phyloP scores from a whole-genome alignment of 2,797 vertebrate genomes.

The Hydrocynus forskahlii region DNA sequence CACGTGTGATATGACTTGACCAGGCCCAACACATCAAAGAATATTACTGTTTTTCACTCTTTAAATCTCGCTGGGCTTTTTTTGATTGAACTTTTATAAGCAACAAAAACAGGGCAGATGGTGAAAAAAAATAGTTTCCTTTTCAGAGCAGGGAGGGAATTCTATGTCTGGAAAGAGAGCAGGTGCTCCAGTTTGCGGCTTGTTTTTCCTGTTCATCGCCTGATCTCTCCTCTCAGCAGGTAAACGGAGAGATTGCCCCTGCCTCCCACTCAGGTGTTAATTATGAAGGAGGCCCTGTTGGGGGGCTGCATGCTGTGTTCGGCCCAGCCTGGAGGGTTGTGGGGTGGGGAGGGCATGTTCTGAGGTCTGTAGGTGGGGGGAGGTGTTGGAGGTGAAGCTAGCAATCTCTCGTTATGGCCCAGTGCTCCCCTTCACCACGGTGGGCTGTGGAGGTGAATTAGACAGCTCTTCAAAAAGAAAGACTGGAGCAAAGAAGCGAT shows the following conservation, averaged over 20 bases:
- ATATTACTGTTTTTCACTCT: background rate
- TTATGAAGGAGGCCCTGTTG: conserved; percentile 68
- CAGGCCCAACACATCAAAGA: background rate
- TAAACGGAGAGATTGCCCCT: conserved; percentile 57
- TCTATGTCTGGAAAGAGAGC: conserved; percentile 42
- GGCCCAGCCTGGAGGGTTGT: conserved; percentile 45
- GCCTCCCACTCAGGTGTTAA: conserved; percentile 79
- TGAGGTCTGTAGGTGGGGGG: conserved; percentile 35
- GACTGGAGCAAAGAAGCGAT: conserved; percentile 2
- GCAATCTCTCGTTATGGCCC: conserved; percentile 61
- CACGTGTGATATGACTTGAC: background rate
- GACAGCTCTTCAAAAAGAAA: conserved; percentile 65
- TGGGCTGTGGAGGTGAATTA: conserved; percentile 71
- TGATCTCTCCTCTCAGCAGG: conserved; percentile 67
- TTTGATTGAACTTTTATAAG: background rate
- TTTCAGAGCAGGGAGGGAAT: conserved; percentile 7
- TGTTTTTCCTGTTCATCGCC: conserved; percentile 51
- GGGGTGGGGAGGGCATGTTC: conserved; percentile 34
- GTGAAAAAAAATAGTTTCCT: background rate
- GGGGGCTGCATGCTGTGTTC: conserved; percentile 55
- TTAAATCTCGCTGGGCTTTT: background rate
- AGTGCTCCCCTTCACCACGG: conserved; percentile 53
- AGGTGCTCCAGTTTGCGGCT: conserved; percentile 55
- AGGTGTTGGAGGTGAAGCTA: conserved; percentile 42
- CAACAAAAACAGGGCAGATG: background rate